Evolutionary conservation across 2,797 vertebrate species (phyloP).

Genomic region (Brachyalestes nurse): DNA sequence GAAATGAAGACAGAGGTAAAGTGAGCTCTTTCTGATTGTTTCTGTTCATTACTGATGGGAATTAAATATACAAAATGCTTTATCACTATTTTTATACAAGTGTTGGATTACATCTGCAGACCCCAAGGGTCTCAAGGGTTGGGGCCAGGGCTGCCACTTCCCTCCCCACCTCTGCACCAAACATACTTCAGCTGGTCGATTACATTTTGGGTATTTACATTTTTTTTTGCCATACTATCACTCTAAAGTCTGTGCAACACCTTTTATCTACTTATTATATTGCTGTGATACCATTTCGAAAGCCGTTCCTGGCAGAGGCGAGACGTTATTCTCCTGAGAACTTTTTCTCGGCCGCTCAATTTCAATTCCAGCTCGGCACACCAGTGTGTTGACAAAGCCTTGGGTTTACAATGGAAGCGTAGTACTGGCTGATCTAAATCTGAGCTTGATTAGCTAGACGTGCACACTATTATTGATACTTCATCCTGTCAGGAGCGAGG

Average conservation of each 20-base stretch:
- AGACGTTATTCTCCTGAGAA: conserved; percentile 1
- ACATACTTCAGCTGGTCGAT: no score
- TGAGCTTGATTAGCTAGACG: conserved; percentile 48
- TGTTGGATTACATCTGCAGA: no score
- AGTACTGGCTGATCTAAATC: conserved; percentile 36
- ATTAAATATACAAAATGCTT: no score
- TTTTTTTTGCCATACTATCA: no score
- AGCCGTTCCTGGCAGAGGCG: conserved; percentile 1
- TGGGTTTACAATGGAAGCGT: conserved; percentile 30
- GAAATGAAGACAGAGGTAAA: no score
- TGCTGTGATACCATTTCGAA: conserved; percentile 8
- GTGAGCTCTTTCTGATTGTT: no score
- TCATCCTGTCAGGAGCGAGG: conserved; percentile 33
- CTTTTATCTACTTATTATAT: conserved; percentile 32
- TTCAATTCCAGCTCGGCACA: not conserved
- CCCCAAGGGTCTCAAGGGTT: no score
- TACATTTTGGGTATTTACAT: no score
- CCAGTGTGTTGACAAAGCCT: conserved; percentile 1
- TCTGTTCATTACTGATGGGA: no score
- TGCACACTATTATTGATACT: conserved; percentile 43
- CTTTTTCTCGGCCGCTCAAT: not conserved
- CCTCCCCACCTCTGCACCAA: no score
- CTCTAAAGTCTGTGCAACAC: not conserved
- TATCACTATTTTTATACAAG: no score
- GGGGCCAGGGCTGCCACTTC: no score